These are phyloP conservation scores for Lophotriccus pileatus DNA, from an alignment of 2,797 vertebrate species.

Conservation along the genomic window DNA sequence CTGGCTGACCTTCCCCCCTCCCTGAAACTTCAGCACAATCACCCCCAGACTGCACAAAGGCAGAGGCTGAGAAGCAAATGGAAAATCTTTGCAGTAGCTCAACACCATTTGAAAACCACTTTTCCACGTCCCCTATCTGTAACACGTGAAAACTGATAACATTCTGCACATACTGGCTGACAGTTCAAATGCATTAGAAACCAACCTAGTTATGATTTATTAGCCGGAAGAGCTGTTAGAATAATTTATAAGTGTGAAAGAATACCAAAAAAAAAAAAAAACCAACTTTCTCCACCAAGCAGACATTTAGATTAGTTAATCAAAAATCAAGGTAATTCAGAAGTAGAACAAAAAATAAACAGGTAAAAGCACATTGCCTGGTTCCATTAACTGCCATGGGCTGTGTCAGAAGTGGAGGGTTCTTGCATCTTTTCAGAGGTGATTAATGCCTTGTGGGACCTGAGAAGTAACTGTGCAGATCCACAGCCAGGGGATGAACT, in stretches of 20 bases:
- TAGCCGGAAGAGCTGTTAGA: slow-evolving; percentile 16
- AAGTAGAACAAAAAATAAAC: neutral
- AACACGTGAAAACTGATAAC: slow-evolving; percentile 25
- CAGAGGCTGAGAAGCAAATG: neutral
- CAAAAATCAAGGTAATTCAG: neutral
- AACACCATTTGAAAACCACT: neutral
- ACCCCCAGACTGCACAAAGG: neutral
- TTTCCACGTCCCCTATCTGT: slow-evolving; percentile 27
- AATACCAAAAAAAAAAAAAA: neutral
- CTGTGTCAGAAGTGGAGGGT: neutral
- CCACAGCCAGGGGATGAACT: neutral
- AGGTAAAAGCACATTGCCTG: neutral
- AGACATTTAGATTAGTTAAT: slow-evolving; percentile 22
- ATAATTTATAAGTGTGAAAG: neutral
- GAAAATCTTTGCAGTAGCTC: slow-evolving; percentile 37
- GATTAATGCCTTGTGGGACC: neutral
- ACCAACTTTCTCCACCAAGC: neutral
- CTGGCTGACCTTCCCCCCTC: neutral
- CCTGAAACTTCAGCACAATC: neutral
- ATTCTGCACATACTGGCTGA: slow-evolving; percentile 18
- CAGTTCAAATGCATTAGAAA: slow-evolving; percentile 21
- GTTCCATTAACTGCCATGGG: neutral
- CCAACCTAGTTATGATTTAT: slow-evolving; percentile 19
- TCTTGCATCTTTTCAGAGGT: neutral
- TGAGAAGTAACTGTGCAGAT: neutral